Conservation (phyloP, 2,888 invertebrate genomes). For the Agonopterix heracliana region DNA sequence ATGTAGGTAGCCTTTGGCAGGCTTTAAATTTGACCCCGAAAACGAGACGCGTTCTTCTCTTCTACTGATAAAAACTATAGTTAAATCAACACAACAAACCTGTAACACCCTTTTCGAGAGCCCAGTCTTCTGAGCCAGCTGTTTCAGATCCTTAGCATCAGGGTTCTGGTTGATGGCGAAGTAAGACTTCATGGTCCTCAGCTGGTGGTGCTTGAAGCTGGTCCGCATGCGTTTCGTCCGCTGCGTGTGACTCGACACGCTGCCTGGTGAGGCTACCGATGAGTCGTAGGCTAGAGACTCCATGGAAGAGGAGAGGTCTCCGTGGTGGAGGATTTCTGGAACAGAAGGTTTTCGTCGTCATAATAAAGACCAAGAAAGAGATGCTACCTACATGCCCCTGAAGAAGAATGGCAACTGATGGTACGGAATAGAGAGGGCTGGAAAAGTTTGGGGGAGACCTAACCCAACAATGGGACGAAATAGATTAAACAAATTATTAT, state of each 20-base stretch:
- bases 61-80: too few species aligned
- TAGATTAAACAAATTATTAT: too few species aligned
- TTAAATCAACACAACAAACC: constrained; percentile 70
- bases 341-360: constrained; percentile 23
- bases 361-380: too few species aligned
- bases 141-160: constrained; percentile 98
- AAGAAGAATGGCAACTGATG: too few species aligned
- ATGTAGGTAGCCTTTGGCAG: too few species aligned
- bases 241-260: constrained; percentile 76
- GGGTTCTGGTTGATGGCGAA: constrained; percentile 99
- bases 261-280: constrained; percentile 82
- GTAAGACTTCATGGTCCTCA: constrained; percentile 99
- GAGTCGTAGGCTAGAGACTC: constrained; percentile 86
- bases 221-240: constrained; percentile 98
- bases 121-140: constrained; percentile 98
- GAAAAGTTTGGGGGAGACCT: too few species aligned
- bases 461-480: too few species aligned
- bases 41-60: too few species aligned
- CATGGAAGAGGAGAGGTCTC: constrained; percentile 85
- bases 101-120: constrained; percentile 98
- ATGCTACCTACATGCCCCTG: too few species aligned
- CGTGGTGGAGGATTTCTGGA: constrained; percentile 84
- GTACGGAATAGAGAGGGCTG: too few species aligned
- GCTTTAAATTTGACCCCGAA: too few species aligned
- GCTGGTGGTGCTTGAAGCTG: constrained; percentile 99